Conservation (phyloP, 2,888 invertebrate genomes). For the Hedychridium roseum region DNA sequence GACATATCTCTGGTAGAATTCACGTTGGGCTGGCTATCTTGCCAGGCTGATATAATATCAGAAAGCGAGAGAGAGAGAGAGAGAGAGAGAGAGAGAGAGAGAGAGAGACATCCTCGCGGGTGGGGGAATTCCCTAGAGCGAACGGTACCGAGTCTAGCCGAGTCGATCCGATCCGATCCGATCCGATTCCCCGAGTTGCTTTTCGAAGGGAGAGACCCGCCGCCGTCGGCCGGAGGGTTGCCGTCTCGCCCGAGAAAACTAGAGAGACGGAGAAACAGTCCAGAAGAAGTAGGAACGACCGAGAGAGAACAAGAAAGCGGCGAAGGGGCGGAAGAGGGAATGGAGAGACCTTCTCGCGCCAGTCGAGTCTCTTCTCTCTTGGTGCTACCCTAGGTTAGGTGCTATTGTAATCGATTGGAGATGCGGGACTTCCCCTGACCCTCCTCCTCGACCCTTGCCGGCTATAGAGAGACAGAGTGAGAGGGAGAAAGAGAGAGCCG, state of each 20-base stretch:
- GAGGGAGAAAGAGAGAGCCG: slow-evolving; percentile 32
- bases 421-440: slow-evolving; percentile 49
- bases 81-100: slow-evolving; percentile 9
- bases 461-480: slow-evolving; percentile 15
- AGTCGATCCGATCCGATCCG: slow-evolving; percentile 19
- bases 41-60: too few species aligned
- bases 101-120: slow-evolving; percentile 23
- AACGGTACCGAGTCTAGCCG: slow-evolving; percentile 20
- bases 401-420: slow-evolving; percentile 56
- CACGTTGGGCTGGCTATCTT: too few species aligned
- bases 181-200: slow-evolving; percentile 1
- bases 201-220: background rate
- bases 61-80: slow-evolving; percentile 6
- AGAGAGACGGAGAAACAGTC: slow-evolving; percentile 9
- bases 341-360: slow-evolving; percentile 40
- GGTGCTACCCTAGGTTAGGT: slow-evolving; percentile 51
- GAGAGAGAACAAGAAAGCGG: slow-evolving; percentile 13
- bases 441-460: slow-evolving; percentile 34
- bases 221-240: slow-evolving; percentile 2
- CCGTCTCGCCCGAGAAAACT: too few species aligned
- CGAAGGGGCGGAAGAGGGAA: slow-evolving; percentile 22
- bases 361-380: slow-evolving; percentile 40
- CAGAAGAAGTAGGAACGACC: slow-evolving; percentile 7
- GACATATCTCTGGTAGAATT: too few species aligned
- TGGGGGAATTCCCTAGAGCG: slow-evolving; percentile 20